Evolutionary conservation across 2,113 vertebrate genomes (phyloP), one percentile per base, ranked within the genome.

Genomic region (Progne subis): DNA sequence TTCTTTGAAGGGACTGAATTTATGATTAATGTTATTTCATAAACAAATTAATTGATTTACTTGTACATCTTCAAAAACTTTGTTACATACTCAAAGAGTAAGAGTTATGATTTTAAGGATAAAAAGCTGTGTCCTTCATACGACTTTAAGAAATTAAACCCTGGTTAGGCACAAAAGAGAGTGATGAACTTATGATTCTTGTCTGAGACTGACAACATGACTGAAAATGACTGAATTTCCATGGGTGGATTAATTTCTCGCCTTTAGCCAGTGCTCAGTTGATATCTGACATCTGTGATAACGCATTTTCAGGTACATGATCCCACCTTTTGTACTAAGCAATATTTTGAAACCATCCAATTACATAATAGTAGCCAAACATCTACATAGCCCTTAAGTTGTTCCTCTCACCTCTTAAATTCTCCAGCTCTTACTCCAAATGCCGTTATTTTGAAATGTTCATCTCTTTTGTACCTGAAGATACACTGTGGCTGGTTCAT

Each of bases 1-100:
- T 43, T 77, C 92, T 94, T 96, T 97, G 92, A 95, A 94, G 76
- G 59, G 44, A 52, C 14, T 71, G 74, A 75, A 86, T 88, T 90
- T 74, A 65, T 86, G 34, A 86, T 92, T 92, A 83, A 55, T 64
- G 70, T 67, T 74, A 74, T 88, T 93, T 94, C 68, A 74, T 88
- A 95, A 95, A 92, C 70, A 85, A 90, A 95, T 82, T 67, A 59
- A 88, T 96, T 88, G 26, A 86, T 94, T 93, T 95, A 69, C 50
- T 93, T 19, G 5, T 86, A 47, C 72, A 23, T 74, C 76, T 93
- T 96, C 68, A 90, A 68, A 92, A 95, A 92, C 19, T 31, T 77
- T 2, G 2, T 37, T 92, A 59, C 71, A 20, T 67, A 28, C 80
- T 90, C 64, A 82, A 84, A 76, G 60, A 55, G 9, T 55, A 43